Evolutionary conservation across 2,113 vertebrate genomes (phyloP).

Genomic region (Ovis canadensis): DNA sequence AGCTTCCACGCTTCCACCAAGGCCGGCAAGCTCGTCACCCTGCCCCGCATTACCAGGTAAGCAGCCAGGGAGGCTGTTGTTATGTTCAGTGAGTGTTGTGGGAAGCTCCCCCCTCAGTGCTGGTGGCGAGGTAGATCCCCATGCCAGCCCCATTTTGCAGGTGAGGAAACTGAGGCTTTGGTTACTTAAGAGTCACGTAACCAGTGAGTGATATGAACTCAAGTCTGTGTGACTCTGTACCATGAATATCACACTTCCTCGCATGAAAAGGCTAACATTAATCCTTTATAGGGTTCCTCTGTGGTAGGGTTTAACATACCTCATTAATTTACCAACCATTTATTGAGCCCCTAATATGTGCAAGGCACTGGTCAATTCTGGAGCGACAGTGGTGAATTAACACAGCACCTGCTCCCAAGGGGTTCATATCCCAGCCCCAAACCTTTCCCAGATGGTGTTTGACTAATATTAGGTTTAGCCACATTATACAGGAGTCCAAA

Average conservation of each 20-base stretch:
- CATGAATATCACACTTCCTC: neutral
- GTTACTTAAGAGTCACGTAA: neutral
- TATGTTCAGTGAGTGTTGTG: rapidly evolving
- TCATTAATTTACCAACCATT: neutral
- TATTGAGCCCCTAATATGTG: neutral
- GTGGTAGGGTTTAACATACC: neutral
- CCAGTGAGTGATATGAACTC: neutral
- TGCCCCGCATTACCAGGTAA: constrained; percentile 88
- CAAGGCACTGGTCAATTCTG: neutral
- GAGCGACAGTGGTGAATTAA: neutral
- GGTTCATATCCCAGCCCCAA: neutral
- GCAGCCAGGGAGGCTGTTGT: rapidly evolving
- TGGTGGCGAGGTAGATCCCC: neutral
- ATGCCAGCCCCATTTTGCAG: neutral
- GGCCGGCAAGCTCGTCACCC: constrained; percentile 83
- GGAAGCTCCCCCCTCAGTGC: neutral
- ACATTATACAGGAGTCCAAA: neutral
- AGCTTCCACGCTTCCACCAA: constrained; percentile 84
- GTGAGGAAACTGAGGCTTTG: neutral
- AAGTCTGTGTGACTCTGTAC: neutral
- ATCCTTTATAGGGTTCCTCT: neutral
- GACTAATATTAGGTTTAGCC: neutral
- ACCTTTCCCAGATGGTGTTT: neutral
- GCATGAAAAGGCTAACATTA: neutral
- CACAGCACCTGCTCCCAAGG: neutral